Evolutionary conservation across 2,797 vertebrate species (phyloP), one percentile per base, ranked within the genome.

Genomic region (Champsocephalus esox): DNA sequence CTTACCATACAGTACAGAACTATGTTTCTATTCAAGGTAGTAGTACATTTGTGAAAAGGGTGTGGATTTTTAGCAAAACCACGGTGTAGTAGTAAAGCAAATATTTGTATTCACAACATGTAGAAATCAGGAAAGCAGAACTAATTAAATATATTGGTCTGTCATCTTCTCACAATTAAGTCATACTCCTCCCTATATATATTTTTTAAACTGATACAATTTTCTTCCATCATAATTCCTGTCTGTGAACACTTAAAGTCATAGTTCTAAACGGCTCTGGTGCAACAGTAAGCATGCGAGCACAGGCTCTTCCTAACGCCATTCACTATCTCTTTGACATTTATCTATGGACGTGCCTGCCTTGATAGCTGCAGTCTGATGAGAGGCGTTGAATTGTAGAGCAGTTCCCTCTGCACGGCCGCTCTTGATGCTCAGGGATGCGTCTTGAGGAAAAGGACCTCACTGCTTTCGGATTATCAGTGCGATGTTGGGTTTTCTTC

Each of bases 301-400:
- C 66, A 3, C 19, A 11, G 49, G 28, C 19, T 66, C 57, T 58
- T 64, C 73, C 60, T 51, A 57, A 59, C 48, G 32, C 57, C 8
- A 10, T 77, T 69, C 75, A 34, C 63, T 76, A 72, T 87, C 79
- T 78, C 68, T 74, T 54, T 91, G 89, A 89, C 91, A 87, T 90
- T 85, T 89, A 90, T 86, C 82, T 83, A 3, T 54, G 70, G 66
- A 73, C 21, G 59, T 82, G 72, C 51, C 55, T 16, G 43, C 57
- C 41, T 60, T 72, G 68, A 83, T 63, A 28, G 66, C 55, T 63
- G 67, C 67, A 55, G 82, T 86, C 63, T 81, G 77, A 86, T 76
- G 67, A 82, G 73, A 75, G 70, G 76, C 84, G 85, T 84, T 84
- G 80, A 82, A 45, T 70, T 61, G 77, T 64, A 12, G 57, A 63